These are phyloP conservation scores for Castor canadensis DNA, from an alignment of 2,113 vertebrate genomes.

Conservation along the genomic window DNA sequence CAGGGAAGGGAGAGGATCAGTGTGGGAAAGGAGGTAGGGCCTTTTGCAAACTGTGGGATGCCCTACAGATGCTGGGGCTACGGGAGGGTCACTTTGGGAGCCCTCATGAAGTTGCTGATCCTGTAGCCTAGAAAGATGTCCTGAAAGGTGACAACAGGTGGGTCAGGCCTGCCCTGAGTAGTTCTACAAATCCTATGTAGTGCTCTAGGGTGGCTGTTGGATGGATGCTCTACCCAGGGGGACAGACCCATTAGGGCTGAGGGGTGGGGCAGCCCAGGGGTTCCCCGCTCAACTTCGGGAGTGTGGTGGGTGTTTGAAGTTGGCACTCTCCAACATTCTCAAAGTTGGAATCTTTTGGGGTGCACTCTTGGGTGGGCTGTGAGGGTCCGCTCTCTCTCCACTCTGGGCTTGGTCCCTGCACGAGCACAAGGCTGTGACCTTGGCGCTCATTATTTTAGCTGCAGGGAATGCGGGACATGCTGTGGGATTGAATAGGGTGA, in stretches of 20 bases:
- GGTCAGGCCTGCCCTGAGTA: neutral
- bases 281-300: neutral
- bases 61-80: neutral
- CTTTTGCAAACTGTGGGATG: neutral
- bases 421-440: neutral
- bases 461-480: neutral
- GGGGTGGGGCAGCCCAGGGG: neutral
- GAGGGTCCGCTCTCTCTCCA: neutral
- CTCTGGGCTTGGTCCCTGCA: neutral
- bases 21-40: neutral
- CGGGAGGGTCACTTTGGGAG: neutral
- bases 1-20: neutral
- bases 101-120: neutral
- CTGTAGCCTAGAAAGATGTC: neutral
- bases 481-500: neutral
- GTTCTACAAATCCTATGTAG: neutral
- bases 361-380: fast-evolving
- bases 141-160: neutral
- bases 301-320: neutral
- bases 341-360: neutral
- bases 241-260: neutral
- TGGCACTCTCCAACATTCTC: neutral
- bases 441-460: neutral
- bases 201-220: neutral
- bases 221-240: neutral